Percentiles rank a stretch among this genome's conserved stretches.
Conservation (phyloP, 2,797 vertebrate species). For the Ceryle rudis region DNA sequence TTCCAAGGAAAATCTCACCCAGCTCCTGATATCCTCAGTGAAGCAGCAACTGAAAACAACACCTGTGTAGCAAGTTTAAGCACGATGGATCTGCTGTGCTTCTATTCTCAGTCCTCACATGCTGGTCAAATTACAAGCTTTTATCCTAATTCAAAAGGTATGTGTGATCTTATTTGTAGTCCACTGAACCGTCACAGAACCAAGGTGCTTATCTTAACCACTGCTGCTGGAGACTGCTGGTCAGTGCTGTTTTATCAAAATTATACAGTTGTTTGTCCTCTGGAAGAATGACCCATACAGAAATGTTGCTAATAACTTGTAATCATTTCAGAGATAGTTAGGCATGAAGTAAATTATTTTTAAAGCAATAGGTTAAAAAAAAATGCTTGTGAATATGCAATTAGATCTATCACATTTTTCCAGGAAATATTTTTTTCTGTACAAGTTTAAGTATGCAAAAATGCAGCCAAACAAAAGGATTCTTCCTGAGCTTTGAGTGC, state of each 20-base stretch:
- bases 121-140: neutral
- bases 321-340: fast-evolving
- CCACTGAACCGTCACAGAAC: neutral
- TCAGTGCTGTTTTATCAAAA: neutral
- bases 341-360: neutral
- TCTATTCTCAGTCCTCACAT: fast-evolving
- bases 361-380: neutral
- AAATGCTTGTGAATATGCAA: neutral
- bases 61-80: neutral
- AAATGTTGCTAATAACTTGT: neutral
- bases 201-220: neutral
- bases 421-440: neutral
- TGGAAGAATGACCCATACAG: neutral
- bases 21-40: neutral
- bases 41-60: neutral
- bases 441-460: neutral
- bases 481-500: fast-evolving
- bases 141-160: neutral
- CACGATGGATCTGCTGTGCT: neutral
- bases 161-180: neutral
- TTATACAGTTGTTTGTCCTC: neutral
- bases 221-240: neutral
- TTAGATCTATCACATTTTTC: neutral
- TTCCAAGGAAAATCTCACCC: neutral
- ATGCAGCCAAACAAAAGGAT: neutral